Base-by-base conservation (phyloP, 2,888 invertebrate species). In the Hypercompe scribonia region DNA sequence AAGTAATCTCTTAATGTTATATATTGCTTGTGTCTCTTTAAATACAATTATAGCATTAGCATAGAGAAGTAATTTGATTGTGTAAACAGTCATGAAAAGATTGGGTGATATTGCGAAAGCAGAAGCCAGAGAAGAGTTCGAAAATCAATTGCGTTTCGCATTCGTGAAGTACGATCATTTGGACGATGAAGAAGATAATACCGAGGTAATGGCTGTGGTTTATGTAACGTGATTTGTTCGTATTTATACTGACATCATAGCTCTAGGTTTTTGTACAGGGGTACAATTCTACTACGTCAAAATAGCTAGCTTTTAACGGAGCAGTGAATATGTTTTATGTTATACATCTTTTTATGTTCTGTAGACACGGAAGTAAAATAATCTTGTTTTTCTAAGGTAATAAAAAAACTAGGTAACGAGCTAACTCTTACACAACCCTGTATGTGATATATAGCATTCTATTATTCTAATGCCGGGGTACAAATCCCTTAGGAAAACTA, bases 41-140 rank as follows among this genome's bases (percentile, higher is more conserved):
- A 50, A 50, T 24, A 24, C 24, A 50, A 50, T 24, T 24, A 24
- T 50, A 10, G 4, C 8, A 24, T 5, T 21, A 24, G 24, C 24
- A 50, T 61, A 28, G 18, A 31, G 31, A 61, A 61, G 0, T 28
- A 28, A 58, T 28, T 61, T 31, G 61, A 31, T 15, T 15, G 18
- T 28, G 61, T 11, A 28, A 73, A n/a, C n/a, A 68, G 71, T 66
- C 54, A 81, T 83, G 80, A 86, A 84, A 68, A 86, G 84, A 75
- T 77, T 90, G 50, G 91, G 88, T 86, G 90, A 86, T 10, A 79
- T 89, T 77, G 94, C 94, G 68, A 94, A 90, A 78, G 87, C 88
- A 0, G 92, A 93, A 76, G 95, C 95, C 0, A 88, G 95, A n/a
- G 92, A 93, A 75, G 85, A 89, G 65, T 95, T 95, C 81, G 95